Base-by-base conservation (phyloP, 2,797 vertebrate genomes). In the Periophthalmus magnuspinnatus region DNA sequence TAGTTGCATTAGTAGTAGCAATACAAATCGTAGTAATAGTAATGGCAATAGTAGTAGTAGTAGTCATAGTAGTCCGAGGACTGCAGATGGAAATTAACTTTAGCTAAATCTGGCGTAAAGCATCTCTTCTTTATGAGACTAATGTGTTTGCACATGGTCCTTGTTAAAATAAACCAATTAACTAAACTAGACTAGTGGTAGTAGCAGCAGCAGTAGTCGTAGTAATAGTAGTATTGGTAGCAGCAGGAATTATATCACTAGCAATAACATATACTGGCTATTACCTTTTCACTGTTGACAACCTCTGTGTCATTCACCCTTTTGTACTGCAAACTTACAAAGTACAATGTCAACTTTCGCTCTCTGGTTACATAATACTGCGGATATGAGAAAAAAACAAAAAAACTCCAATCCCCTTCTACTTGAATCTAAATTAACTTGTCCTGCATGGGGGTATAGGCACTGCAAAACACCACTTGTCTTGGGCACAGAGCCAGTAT, bases 271-370 rank as follows among this genome's bases (percentile, higher is more conserved):
- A 50, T 16, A 14, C n/a, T 5, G 55, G 24, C 2, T 7, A 58
- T 17, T 58, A 33, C 28, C 6, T 55, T 17, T 32, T 32, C 9
- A 6, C 70, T 77, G 69, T 82, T 85, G 85, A n/a, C 58, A 64
- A 76, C 61, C 52, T 65, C 22, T 47, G 33, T 82, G 84, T 82
- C 83, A 80, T 82, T 88, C 78, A 85, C 80, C 82, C 67, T 57
- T 5, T 57, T 34, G 59, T 45, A 19, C 33, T 54, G 38, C 70
- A 75, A 74, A 47, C 28, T 5, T 34, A 32, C 63, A 54, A 7
- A 64, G 38, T 61, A 41, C 28, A 57, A 64, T 67, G 54, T 0
- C 24, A 63, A 68, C 14, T 10, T 67, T 24, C 45, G 33, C 7
- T 28, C 59, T 28, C 32, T 16, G 28, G 56, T 67, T 47, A 62